Percentiles rank a stretch among this genome's conserved stretches.
phyloP scores from a whole-genome alignment of 2,113 vertebrate genomes.

The Pithys albifrons region DNA sequence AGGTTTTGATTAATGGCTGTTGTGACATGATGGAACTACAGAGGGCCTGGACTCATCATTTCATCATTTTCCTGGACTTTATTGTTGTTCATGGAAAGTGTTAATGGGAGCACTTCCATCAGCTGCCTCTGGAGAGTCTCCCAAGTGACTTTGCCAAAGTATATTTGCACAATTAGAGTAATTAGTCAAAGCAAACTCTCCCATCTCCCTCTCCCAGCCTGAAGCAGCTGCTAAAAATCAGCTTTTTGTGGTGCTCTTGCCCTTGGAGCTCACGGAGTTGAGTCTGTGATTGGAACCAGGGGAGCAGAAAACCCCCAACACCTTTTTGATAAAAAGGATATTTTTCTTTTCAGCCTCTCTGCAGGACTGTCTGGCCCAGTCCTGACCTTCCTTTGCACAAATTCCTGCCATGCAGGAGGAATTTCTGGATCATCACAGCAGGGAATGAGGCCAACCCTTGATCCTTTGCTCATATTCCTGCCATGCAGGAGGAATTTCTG shows the following conservation, averaged over 20 bases:
- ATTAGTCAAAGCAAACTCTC: background rate
- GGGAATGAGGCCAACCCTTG: background rate
- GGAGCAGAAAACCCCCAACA: background rate
- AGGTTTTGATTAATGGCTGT: background rate
- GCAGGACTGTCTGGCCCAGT: background rate
- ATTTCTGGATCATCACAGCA: background rate
- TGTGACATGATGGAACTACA: accelerated
- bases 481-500: too few species aligned
- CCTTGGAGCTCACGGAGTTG: background rate
- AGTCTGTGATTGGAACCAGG: background rate
- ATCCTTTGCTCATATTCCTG: too few species aligned
- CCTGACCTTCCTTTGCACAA: background rate
- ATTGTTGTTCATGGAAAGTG: background rate
- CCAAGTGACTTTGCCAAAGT: background rate
- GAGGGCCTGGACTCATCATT: background rate
- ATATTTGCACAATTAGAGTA: background rate
- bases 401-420: accelerated
- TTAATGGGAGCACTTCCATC: background rate
- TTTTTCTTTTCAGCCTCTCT: background rate
- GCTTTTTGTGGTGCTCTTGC: background rate
- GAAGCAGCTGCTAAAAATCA: background rate
- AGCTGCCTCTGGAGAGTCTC: background rate
- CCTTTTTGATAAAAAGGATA: background rate
- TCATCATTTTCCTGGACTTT: background rate
- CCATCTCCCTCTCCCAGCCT: background rate